Evolutionary conservation across 2,888 invertebrate species (phyloP).

Genomic region (Heliothis peltigera): DNA sequence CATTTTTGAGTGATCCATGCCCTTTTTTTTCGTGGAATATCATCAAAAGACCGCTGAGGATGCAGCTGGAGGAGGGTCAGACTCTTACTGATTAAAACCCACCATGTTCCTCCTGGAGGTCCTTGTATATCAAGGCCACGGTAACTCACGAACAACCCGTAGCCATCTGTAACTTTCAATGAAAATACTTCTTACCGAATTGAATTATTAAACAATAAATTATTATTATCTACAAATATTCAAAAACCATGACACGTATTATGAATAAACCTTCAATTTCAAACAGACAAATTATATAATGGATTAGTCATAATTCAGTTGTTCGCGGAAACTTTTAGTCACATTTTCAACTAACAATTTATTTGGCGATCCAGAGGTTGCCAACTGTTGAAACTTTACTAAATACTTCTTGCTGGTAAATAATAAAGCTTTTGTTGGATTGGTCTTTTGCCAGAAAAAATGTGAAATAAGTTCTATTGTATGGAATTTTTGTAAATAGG

Average conservation of each 20-base stretch:
- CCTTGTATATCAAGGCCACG: too few species aligned
- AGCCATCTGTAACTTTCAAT: too few species aligned
- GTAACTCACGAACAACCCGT: too few species aligned
- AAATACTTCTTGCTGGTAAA: constrained; percentile 57
- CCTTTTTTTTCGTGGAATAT: too few species aligned
- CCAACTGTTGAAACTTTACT: constrained; percentile 61
- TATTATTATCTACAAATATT: not conserved
- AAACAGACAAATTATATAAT: constrained; percentile 30
- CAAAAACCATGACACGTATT: constrained; percentile 1
- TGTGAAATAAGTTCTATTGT: constrained; percentile 45
- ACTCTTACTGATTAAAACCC: too few species aligned
- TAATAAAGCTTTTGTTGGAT: constrained; percentile 51
- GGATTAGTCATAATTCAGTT: constrained; percentile 41
- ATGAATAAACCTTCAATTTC: constrained; percentile 27
- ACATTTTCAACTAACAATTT: constrained; percentile 50
- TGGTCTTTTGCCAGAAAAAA: constrained; percentile 54
- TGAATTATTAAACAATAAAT: not conserved
- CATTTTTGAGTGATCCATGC: too few species aligned
- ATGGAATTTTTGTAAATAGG: constrained; percentile 21
- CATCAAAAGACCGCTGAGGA: too few species aligned
- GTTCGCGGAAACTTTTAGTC: constrained; percentile 25
- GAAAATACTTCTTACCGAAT: not conserved
- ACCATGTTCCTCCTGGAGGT: too few species aligned
- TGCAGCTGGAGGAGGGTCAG: too few species aligned
- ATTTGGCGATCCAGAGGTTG: constrained; percentile 53